Evolutionary conservation across 2,888 invertebrate species (phyloP).

Genomic region (Ornithoptera alexandrae): DNA sequence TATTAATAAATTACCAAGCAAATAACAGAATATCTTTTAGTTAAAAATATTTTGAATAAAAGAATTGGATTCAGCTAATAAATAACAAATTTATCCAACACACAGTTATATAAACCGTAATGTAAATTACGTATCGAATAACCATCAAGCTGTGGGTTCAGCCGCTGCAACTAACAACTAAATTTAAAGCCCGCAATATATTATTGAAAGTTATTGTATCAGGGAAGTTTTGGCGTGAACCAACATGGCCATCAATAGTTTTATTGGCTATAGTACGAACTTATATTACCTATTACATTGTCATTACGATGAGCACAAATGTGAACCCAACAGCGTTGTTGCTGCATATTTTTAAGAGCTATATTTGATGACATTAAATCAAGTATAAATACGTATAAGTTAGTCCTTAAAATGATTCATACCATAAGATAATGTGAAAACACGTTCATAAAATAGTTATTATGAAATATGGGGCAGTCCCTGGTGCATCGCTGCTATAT

Average conservation of each 20-base stretch:
- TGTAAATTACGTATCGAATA: neutral
- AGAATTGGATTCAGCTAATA: too few relatives aligned
- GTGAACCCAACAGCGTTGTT: neutral
- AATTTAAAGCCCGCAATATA: slow-evolving; percentile 16
- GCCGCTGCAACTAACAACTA: slow-evolving; percentile 19
- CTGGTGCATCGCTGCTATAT: neutral
- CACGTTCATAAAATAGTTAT: neutral
- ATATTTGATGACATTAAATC: neutral
- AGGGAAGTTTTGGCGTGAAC: slow-evolving; percentile 17
- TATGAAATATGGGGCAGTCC: neutral
- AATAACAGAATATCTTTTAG: too few relatives aligned
- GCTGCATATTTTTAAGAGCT: neutral
- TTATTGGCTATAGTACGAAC: slow-evolving; percentile 3
- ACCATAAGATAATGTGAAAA: neutral
- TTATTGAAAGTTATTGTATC: slow-evolving; percentile 19
- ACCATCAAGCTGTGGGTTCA: slow-evolving; percentile 12
- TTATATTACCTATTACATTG: neutral
- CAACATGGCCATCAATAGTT: slow-evolving; percentile 3
- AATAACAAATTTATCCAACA: too few relatives aligned
- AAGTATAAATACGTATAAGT: neutral
- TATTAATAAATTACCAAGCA: too few relatives aligned
- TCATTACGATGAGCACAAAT: neutral
- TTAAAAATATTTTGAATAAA: too few relatives aligned
- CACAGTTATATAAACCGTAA: neutral
- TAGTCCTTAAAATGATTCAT: neutral